phyloP scores from a whole-genome alignment of 2,797 vertebrate species.

The Catostomus latipinnis region DNA sequence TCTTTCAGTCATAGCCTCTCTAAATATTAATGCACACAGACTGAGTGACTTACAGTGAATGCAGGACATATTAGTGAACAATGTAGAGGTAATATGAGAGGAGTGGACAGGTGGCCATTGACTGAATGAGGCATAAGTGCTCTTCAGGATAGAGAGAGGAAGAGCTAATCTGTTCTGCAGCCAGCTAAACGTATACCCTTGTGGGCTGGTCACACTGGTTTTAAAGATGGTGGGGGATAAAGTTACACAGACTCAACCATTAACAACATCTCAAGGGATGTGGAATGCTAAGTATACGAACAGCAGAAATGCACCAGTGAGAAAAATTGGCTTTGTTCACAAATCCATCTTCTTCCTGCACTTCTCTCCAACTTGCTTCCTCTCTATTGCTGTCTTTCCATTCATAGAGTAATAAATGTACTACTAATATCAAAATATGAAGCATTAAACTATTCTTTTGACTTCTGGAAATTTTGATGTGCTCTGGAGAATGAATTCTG shows the following conservation, averaged over 20 bases:
- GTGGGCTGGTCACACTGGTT: conserved; percentile 65
- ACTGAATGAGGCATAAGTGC: conserved; percentile 47
- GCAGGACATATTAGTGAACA: conserved; percentile 35
- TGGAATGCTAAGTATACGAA: conserved; percentile 32
- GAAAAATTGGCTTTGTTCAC: conserved; percentile 22
- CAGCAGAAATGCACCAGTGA: conserved; percentile 25
- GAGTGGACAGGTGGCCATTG: conserved; percentile 43
- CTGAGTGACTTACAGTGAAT: conserved; percentile 6
- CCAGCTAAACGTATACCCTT: conserved; percentile 40
- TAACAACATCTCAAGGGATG: conserved; percentile 31
- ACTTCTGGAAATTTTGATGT: too few relatives aligned
- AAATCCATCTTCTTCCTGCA: neutral
- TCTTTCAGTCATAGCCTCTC: neutral
- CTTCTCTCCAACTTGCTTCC: neutral
- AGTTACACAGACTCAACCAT: conserved; percentile 18
- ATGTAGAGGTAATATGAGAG: conserved; percentile 47
- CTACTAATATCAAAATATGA: neutral
- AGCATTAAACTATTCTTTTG: neutral
- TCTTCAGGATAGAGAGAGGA: conserved; percentile 22
- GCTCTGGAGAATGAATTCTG: neutral
- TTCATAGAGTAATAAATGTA: neutral
- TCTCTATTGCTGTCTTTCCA: neutral
- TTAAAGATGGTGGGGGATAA: conserved; percentile 38
- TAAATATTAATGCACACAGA: conserved; percentile 12
- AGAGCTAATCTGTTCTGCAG: conserved; percentile 54